A percentile compares a stretch with the other conserved stretches of the same genome.
phyloP scores from a whole-genome alignment of 2,113 vertebrate species.

The Mesocricetus auratus region DNA sequence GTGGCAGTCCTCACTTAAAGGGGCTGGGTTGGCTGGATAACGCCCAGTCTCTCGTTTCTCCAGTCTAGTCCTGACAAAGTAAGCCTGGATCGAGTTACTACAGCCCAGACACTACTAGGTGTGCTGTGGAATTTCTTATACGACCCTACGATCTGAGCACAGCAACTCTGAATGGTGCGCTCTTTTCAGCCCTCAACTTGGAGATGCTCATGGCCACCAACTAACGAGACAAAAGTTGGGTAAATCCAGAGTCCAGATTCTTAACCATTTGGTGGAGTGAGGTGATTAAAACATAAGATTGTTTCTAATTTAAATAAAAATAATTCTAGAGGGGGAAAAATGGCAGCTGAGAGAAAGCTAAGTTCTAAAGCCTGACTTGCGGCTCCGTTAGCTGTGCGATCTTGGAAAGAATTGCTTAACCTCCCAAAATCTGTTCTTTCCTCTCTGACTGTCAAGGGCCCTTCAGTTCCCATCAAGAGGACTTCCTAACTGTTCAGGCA shows the following conservation, averaged over 20 bases:
- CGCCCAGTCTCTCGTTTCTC: not conserved
- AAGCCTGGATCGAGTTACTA: slow-evolving; percentile 15
- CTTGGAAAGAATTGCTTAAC: not conserved
- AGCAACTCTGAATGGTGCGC: not conserved
- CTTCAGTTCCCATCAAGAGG: not conserved
- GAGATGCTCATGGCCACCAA: not conserved
- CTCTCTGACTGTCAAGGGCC: not conserved
- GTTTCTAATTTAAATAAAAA: no score
- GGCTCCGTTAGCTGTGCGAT: not conserved
- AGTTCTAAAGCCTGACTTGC: not conserved
- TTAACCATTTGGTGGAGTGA: not conserved
- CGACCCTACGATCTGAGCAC: not conserved
- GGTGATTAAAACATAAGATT: not conserved
- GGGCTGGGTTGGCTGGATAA: slow-evolving; percentile 9
- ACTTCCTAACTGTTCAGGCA: not conserved
- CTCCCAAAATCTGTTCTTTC: not conserved
- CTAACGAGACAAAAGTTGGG: slow-evolving; percentile 19
- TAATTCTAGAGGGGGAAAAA: no score
- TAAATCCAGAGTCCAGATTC: slow-evolving; percentile 19
- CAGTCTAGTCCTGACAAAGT: slow-evolving; percentile 11
- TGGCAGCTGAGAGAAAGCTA: not conserved
- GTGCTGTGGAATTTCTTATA: not conserved
- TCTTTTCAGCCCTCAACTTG: slow-evolving; percentile 22
- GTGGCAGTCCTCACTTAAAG: not conserved
- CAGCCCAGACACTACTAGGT: not conserved